phyloP scores from a whole-genome alignment of 2,888 invertebrate genomes.

The Andrena trimmerana region DNA sequence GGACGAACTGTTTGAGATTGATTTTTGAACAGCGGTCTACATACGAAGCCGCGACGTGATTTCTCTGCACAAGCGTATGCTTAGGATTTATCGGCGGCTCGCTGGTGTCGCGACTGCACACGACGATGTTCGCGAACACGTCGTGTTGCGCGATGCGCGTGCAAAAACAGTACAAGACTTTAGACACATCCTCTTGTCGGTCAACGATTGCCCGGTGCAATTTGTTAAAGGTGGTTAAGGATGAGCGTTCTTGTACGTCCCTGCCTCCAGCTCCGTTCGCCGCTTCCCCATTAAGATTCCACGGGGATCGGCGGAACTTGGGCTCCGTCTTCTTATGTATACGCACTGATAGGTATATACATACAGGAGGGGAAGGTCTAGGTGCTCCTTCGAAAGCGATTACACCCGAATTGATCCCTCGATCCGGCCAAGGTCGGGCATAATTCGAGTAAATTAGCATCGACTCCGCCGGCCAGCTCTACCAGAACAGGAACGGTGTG shows the following conservation, averaged over 20 bases:
- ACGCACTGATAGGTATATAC: constrained; percentile 44
- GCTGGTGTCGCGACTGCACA: constrained; percentile 29
- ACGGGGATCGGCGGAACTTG: constrained; percentile 69
- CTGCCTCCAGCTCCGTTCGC: constrained; percentile 55
- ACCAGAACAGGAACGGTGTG: constrained; percentile 7
- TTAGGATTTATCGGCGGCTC: background rate
- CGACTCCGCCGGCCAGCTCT: constrained; percentile 40
- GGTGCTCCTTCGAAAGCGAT: constrained; percentile 67
- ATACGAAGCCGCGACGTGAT: too few species aligned
- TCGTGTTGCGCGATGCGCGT: constrained; percentile 28
- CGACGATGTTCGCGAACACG: constrained; percentile 65
- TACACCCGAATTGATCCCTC: constrained; percentile 69
- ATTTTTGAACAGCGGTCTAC: too few species aligned
- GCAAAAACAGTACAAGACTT: constrained; percentile 67
- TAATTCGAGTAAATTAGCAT: constrained; percentile 72
- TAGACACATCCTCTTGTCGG: constrained; percentile 66
- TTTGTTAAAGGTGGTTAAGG: constrained; percentile 76
- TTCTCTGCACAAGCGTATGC: too few species aligned
- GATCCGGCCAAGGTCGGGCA: constrained; percentile 67
- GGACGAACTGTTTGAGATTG: background rate
- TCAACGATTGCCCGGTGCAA: constrained; percentile 72
- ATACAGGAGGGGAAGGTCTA: constrained; percentile 52
- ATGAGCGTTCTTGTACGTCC: constrained; percentile 73
- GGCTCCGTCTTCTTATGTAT: constrained; percentile 57
- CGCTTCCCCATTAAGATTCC: constrained; percentile 72